A percentile compares a stretch with the other conserved stretches of the same genome.
phyloP scores from a whole-genome alignment of 2,797 vertebrate genomes.

The Mallotus villosus region DNA sequence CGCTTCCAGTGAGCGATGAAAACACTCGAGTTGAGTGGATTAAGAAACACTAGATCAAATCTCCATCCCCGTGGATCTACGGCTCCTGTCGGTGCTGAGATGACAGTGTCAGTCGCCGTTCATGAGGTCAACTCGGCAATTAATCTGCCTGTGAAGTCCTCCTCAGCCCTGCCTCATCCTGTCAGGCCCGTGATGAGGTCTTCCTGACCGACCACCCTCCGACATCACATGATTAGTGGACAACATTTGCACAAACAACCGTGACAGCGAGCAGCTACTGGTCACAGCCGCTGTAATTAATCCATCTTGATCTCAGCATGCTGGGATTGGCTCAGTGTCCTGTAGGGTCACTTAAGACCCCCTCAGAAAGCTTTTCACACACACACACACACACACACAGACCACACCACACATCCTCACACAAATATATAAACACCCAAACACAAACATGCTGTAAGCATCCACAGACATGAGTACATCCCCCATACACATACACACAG shows the following conservation, averaged over 20 bases:
- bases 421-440: background rate
- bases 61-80: constrained; percentile 31
- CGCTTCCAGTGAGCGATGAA: constrained; percentile 38
- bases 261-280: constrained; percentile 55
- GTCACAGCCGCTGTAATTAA: constrained; percentile 68
- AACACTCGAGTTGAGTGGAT: constrained; percentile 44
- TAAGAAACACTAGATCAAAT: constrained; percentile 40
- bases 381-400: background rate
- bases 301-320: constrained; percentile 62
- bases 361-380: background rate
- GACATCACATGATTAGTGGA: constrained; percentile 67
- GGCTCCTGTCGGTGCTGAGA: constrained; percentile 35
- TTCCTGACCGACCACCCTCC: constrained; percentile 60
- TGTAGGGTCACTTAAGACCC: constrained; percentile 51
- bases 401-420: background rate
- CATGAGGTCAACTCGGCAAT: constrained; percentile 48
- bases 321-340: constrained; percentile 44
- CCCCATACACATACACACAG: no score
- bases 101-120: constrained; percentile 37
- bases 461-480: no score
- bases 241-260: constrained; percentile 60
- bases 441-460: background rate
- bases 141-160: constrained; percentile 55
- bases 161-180: constrained; percentile 53
- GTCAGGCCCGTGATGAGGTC: constrained; percentile 60